Conservation (phyloP, 2,797 vertebrate genomes). For the Diplodus sargus region DNA sequence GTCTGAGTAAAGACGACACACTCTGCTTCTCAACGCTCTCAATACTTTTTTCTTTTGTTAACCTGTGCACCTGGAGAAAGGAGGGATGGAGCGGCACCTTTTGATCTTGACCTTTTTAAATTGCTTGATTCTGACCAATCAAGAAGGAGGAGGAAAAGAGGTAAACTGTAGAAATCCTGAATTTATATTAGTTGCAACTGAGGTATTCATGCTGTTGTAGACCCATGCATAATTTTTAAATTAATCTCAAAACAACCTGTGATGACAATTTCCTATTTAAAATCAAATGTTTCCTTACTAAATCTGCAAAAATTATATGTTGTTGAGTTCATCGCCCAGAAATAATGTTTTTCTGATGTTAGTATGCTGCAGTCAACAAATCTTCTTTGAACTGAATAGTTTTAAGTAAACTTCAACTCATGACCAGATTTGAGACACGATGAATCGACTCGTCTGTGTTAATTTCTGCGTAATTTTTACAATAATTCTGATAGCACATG, state of each 20-base stretch:
- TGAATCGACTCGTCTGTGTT: too few relatives aligned
- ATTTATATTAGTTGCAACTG: not conserved
- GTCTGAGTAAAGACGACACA: not conserved
- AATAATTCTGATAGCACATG: too few relatives aligned
- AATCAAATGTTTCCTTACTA: not conserved
- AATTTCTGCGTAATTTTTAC: too few relatives aligned
- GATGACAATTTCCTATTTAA: not conserved
- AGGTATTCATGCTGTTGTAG: not conserved
- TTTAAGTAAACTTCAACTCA: too few relatives aligned
- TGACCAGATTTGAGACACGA: too few relatives aligned
- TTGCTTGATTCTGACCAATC: conserved; percentile 24
- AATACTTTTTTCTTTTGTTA: not conserved
- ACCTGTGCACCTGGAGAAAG: not conserved
- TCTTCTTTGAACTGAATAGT: not conserved
- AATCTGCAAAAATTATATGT: not conserved
- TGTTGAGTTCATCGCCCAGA: too few relatives aligned
- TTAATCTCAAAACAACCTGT: not conserved
- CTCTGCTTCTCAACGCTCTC: too few relatives aligned
- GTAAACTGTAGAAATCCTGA: conserved; percentile 19
- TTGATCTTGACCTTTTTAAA: conserved; percentile 1
- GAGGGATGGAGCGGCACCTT: conserved; percentile 47
- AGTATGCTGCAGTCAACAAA: not conserved
- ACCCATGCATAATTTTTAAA: not conserved
- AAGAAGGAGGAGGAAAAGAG: not conserved
- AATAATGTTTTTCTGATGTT: not conserved